phyloP scores from a whole-genome alignment of 2,797 vertebrate species.

The Momotus momota region DNA sequence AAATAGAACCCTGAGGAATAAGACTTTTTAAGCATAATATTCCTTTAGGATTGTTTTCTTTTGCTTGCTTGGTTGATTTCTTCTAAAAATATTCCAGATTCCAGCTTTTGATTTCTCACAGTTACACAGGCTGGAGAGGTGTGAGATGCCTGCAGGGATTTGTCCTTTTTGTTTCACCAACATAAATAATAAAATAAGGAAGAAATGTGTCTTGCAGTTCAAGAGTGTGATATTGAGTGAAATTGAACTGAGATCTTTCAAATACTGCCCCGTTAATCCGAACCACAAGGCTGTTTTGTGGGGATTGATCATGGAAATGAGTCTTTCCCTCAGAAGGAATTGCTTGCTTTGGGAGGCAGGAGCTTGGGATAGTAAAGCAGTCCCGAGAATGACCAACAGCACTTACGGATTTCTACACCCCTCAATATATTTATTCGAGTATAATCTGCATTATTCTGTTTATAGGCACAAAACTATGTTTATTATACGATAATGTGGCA shows the following conservation, averaged over 20 bases:
- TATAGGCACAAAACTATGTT: background rate
- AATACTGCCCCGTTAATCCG: background rate
- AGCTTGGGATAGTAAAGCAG: background rate
- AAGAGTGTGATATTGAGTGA: background rate
- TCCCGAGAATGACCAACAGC: fast-evolving
- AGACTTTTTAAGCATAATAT: background rate
- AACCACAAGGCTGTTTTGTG: background rate
- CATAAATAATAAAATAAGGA: background rate
- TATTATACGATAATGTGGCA: background rate
- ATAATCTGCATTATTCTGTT: background rate
- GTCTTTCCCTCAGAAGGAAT: background rate
- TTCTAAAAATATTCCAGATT: background rate
- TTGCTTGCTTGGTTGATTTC: background rate
- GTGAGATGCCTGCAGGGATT: background rate
- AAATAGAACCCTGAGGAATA: background rate
- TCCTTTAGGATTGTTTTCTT: background rate
- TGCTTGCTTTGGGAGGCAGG: background rate
- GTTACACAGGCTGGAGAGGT: background rate
- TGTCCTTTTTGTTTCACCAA: background rate
- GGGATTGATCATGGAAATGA: background rate
- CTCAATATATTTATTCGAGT: background rate
- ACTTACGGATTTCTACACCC: background rate
- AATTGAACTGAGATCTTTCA: background rate
- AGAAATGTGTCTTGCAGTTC: background rate
- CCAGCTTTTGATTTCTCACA: background rate